Evolutionary conservation across 92 coral and sea anemone genomes (phyloP).

Genomic region (Epizoanthus rinbou): DNA sequence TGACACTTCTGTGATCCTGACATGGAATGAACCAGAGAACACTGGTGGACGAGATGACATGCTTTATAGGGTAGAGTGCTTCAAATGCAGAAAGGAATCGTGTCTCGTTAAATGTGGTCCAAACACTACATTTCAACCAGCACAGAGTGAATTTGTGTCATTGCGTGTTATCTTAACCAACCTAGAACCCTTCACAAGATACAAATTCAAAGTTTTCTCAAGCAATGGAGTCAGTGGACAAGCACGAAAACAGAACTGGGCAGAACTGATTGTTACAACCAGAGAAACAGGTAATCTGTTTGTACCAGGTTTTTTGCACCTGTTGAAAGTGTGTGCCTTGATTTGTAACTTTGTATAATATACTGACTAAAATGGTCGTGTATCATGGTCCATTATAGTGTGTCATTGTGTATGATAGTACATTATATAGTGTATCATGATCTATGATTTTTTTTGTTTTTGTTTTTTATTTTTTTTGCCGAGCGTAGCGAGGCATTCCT

Average conservation of each 20-base stretch:
- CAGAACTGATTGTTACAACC: neutral
- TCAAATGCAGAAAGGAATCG: constrained; percentile 10
- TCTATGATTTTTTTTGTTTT: too few relatives aligned
- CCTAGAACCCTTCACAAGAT: constrained; percentile 14
- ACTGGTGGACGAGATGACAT: constrained; percentile 36
- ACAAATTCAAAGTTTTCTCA: constrained; percentile 27
- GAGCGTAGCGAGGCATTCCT: too few relatives aligned
- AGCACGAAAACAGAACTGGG: constrained; percentile 1
- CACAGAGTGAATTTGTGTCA: neutral
- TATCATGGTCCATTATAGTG: too few relatives aligned
- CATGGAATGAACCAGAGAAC: constrained; percentile 50
- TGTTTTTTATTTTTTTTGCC: too few relatives aligned
- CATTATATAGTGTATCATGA: too few relatives aligned
- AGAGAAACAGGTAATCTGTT: constrained; percentile 22
- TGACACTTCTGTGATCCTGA: constrained; percentile 34
- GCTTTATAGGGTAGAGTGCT: constrained; percentile 16
- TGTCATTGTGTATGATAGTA: too few relatives aligned
- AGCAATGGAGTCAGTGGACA: constrained; percentile 7
- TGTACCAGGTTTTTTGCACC: too few relatives aligned
- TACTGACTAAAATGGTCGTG: too few relatives aligned
- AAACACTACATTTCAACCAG: constrained; percentile 13
- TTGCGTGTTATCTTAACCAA: neutral
- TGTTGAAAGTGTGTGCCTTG: too few relatives aligned
- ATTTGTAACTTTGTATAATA: too few relatives aligned
- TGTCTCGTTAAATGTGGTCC: constrained; percentile 19